A percentile compares a stretch with the other conserved stretches of the same genome.
These are phyloP conservation scores for Norana najaformis DNA, from an alignment of 2,888 invertebrate species.

Conservation along the genomic window DNA sequence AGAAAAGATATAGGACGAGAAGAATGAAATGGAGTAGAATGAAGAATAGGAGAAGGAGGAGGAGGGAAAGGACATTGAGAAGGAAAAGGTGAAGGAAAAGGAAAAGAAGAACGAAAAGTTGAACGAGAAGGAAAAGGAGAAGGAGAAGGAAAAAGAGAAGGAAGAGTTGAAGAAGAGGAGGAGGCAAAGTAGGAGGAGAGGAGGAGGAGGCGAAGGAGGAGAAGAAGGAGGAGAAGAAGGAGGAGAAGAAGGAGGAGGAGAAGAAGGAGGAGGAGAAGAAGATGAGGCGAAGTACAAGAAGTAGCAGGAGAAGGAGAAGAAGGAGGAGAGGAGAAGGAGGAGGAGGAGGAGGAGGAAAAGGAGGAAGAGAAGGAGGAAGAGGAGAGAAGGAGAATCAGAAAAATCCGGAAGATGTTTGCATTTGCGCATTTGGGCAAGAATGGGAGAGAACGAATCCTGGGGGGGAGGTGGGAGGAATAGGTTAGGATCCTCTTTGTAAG, in stretches of 20 bases:
- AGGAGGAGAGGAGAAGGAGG: neutral
- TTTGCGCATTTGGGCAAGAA: too few species aligned
- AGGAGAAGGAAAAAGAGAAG: too few species aligned
- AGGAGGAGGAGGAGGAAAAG: neutral
- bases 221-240: neutral
- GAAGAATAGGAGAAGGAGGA: too few species aligned
- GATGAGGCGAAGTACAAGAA: neutral
- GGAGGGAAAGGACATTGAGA: too few species aligned
- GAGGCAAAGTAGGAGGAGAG: neutral
- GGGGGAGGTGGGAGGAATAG: too few species aligned
- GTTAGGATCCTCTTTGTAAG: too few species aligned
- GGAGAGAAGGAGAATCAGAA: neutral
- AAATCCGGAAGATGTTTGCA: constrained; percentile 33
- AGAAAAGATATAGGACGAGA: neutral
- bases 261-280: neutral
- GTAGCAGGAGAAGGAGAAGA: neutral
- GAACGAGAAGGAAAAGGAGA: neutral
- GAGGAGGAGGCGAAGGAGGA: neutral
- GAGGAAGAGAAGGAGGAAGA: neutral
- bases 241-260: neutral
- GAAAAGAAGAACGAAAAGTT: neutral
- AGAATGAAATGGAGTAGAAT: too few species aligned
- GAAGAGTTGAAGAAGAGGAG: neutral
- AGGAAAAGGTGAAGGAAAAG: too few species aligned
- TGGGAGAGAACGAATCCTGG: too few species aligned